These are phyloP conservation scores for Stratiolaelaps scimitus DNA, from an alignment of 1,140 invertebrate genomes.

Conservation along the genomic window DNA sequence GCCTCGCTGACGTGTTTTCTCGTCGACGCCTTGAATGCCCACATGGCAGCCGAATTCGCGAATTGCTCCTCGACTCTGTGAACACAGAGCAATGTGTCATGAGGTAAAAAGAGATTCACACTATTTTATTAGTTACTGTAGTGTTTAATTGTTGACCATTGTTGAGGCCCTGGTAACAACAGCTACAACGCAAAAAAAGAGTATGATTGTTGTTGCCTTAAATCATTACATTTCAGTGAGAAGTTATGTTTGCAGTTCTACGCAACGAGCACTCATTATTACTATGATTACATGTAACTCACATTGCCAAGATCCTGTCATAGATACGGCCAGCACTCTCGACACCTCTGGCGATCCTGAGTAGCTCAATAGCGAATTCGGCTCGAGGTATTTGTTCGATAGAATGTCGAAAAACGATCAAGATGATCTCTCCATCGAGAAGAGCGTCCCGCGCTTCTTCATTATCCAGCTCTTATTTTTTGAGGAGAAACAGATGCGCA, in stretches of 20 bases:
- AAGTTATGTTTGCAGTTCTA: too few species aligned
- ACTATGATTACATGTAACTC: too few species aligned
- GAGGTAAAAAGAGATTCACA: too few species aligned
- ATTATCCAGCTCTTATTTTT: background rate
- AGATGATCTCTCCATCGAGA: conserved; percentile 9
- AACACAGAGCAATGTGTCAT: background rate
- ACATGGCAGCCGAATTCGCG: background rate
- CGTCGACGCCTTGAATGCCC: background rate
- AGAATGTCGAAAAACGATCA: conserved; percentile 9
- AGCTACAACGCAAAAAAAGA: too few species aligned
- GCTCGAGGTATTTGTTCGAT: conserved; percentile 15
- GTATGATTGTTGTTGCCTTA: too few species aligned
- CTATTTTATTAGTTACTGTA: too few species aligned
- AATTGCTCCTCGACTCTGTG: conserved; percentile 16
- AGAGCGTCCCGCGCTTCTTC: conserved; percentile 5
- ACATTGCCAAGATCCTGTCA: too few species aligned
- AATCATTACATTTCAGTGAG: too few species aligned
- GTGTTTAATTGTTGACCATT: too few species aligned
- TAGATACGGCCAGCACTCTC: background rate
- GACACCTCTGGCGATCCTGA: background rate
- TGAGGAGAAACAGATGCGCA: too few species aligned
- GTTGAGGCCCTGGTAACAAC: too few species aligned
- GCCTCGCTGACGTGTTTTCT: background rate
- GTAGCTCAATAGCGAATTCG: background rate
- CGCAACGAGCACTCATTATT: too few species aligned